phyloP scores from a whole-genome alignment of 2,888 invertebrate genomes.

The Eupeodes luniger region DNA sequence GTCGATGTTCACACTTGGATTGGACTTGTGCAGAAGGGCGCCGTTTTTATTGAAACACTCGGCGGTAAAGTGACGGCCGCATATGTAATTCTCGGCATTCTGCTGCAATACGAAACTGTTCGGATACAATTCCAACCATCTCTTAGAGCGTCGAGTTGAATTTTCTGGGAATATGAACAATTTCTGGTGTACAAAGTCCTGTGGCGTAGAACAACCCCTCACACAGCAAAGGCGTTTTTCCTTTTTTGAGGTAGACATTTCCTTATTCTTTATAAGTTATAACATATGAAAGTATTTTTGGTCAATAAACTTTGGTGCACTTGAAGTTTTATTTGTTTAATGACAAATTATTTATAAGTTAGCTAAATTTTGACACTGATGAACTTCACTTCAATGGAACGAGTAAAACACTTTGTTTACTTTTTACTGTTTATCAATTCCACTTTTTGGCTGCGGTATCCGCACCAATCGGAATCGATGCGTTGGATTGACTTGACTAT shows the following conservation, averaged over 20 bases:
- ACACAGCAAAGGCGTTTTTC: conserved; percentile 37
- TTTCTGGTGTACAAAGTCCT: neutral
- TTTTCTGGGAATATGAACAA: conserved; percentile 22
- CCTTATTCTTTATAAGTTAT: neutral
- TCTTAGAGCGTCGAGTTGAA: neutral
- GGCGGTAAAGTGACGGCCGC: conserved; percentile 55
- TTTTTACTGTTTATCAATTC: neutral
- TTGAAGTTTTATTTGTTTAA: too few species aligned
- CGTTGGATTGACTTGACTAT: neutral
- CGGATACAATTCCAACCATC: conserved; percentile 49
- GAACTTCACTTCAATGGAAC: neutral
- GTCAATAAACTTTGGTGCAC: too few species aligned
- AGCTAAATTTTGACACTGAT: neutral
- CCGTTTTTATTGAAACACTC: conserved; percentile 34
- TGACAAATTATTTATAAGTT: too few species aligned
- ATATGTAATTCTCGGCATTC: conserved; percentile 37
- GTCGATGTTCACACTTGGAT: conserved; percentile 53
- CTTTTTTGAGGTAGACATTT: neutral
- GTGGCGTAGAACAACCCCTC: conserved; percentile 32
- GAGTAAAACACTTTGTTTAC: neutral
- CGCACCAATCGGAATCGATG: neutral
- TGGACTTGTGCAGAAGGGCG: conserved; percentile 10
- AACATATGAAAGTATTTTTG: too few species aligned
- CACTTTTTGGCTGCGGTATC: too few species aligned
- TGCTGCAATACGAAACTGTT: conserved; percentile 28